phyloP scores from a whole-genome alignment of 2,113 vertebrate genomes.

The Peromyscus maniculatus region DNA sequence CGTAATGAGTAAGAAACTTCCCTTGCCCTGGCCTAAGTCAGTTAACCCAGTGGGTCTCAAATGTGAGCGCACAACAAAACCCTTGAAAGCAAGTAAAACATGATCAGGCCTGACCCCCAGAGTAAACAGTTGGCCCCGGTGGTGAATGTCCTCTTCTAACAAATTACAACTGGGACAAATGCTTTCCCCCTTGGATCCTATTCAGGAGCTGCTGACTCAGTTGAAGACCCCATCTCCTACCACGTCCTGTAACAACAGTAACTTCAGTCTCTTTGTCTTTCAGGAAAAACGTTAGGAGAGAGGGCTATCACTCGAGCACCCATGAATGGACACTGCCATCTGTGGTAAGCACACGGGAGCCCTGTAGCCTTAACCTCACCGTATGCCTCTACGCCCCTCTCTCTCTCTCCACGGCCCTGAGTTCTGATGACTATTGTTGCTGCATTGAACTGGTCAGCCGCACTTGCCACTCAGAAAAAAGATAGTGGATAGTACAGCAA shows the following conservation, averaged over 20 bases:
- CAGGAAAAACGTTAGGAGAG: slow-evolving; percentile 93
- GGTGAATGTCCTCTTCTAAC: neutral
- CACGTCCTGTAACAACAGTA: neutral
- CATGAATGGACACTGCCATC: slow-evolving; percentile 93
- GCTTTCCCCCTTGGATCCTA: neutral
- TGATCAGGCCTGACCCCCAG: neutral
- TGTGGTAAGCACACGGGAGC: slow-evolving; percentile 91
- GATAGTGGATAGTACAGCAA: neutral
- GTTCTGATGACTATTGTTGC: neutral
- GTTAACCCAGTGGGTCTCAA: neutral
- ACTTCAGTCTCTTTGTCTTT: slow-evolving; percentile 73
- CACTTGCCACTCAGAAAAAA: neutral
- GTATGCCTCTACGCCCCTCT: neutral
- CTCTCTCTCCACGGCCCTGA: neutral
- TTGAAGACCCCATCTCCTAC: neutral
- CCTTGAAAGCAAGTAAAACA: neutral
- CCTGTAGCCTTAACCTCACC: neutral
- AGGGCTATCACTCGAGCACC: slow-evolving; percentile 92
- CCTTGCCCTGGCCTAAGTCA: neutral
- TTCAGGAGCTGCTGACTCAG: slow-evolving; percentile 8
- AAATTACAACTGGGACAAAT: neutral
- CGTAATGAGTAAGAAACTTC: slow-evolving; percentile 28
- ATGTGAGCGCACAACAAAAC: neutral
- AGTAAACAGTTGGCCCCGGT: neutral
- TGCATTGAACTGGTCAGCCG: neutral